Evolutionary conservation across 1,140 invertebrate genomes (phyloP), one percentile per base, ranked within the genome.

Genomic region (Temnothorax nylanderi): DNA sequence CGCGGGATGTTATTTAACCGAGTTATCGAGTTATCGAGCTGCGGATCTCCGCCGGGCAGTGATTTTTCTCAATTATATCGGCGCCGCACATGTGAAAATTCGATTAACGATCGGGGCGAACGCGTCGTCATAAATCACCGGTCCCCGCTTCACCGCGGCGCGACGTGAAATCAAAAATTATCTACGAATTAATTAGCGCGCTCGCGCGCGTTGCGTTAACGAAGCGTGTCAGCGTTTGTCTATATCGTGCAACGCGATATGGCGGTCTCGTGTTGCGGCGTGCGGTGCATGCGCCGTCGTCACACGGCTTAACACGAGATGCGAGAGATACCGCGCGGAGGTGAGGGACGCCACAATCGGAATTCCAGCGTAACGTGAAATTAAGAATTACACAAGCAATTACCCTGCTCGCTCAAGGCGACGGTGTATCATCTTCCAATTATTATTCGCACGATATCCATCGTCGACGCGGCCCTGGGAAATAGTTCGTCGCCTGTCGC

Each of bases 301-400:
- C 80, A 37, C 80, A 84, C 49, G 62, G 89, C 89, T 87, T 90
- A 90, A 92, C 88, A 87, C 89, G 89, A 84, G 91, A 92, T 93
- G 91, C 72, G 87, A 92, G 87, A 92, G 87, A 88, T 87, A 88
- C 49, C 78, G 86, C 78, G 86, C 67, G 87, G 85, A 67, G 76
- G 67, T 86, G n/a, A 58, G 82, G 64, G 65, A 86, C 87, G 90
- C 89, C 88, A 90, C 92, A 92, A 92, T 93, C 86, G 91, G 91
- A 93, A 93, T 94, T 94, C 92, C 93, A 92, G 93, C 92, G 93
- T 94, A 94, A 95, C 93, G 93, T 94, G 92, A 94, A 95, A 95
- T 95, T 95, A 94, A 94, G 94, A 94, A 95, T 95, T 94, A 95
- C 94, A 94, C 94, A 93, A 94, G 94, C 94, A 95, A 95, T 95